A percentile compares a stretch with the other conserved stretches of the same genome.
These are phyloP conservation scores for Taurulus bubalis DNA, from an alignment of 2,113 vertebrate species.

Conservation along the genomic window DNA sequence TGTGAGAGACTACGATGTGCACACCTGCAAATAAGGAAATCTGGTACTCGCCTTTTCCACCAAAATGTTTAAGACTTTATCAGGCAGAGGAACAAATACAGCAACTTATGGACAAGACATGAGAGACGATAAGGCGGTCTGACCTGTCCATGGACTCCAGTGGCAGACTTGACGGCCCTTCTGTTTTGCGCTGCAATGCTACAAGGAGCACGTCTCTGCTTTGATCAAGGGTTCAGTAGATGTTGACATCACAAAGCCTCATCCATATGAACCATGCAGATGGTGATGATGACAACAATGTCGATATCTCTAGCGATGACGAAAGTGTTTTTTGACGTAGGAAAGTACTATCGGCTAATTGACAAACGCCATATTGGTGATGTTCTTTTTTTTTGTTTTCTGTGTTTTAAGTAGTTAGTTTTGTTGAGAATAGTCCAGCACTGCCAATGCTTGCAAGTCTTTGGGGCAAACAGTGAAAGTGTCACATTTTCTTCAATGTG, in stretches of 20 bases:
- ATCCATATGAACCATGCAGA: slow-evolving; percentile 21
- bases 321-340: slow-evolving; percentile 51
- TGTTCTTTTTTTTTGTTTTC: slow-evolving; percentile 17
- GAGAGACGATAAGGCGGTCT: slow-evolving; percentile 47
- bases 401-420: slow-evolving; percentile 44
- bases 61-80: slow-evolving; percentile 46
- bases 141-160: slow-evolving; percentile 32
- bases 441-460: slow-evolving; percentile 49
- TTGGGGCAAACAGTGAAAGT: slow-evolving; percentile 35
- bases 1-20: slow-evolving; percentile 92
- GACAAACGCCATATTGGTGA: slow-evolving; percentile 80
- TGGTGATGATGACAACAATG: slow-evolving; percentile 27
- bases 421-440: slow-evolving; percentile 58
- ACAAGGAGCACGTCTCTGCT: slow-evolving; percentile 53
- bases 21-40: slow-evolving; percentile 93
- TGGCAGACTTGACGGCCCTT: slow-evolving; percentile 28
- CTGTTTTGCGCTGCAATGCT: slow-evolving; percentile 38
- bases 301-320: slow-evolving; percentile 20
- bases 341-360: slow-evolving; percentile 53
- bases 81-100: slow-evolving; percentile 37
- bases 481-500: slow-evolving; percentile 22
- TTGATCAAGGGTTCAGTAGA: slow-evolving; percentile 42
- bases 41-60: slow-evolving; percentile 3
- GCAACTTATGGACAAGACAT: slow-evolving; percentile 28
- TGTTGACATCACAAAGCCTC: slow-evolving; percentile 24